Evolutionary conservation across 2,113 vertebrate genomes (phyloP).

Genomic region (Myotis yumanensis): DNA sequence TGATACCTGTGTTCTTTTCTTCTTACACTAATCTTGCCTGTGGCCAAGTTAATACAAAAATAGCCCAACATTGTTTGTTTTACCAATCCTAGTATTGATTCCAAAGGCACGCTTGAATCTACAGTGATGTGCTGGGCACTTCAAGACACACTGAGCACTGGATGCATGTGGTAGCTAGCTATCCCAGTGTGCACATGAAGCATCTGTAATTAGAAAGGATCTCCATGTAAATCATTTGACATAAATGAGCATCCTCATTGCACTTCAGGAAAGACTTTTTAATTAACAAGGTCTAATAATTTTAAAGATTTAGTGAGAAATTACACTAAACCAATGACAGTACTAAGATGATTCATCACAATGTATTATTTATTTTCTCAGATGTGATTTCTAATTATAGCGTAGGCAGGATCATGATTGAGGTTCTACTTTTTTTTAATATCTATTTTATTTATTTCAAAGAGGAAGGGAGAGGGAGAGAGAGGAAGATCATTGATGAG

Average conservation of each 20-base stretch:
- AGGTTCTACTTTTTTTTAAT: background rate
- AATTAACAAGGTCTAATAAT: slow-evolving; percentile 67
- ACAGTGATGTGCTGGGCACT: background rate
- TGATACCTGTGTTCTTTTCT: background rate
- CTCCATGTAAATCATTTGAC: slow-evolving; percentile 52
- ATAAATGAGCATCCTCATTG: slow-evolving; percentile 59
- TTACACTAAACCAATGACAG: slow-evolving; percentile 70
- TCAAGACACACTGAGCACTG: background rate
- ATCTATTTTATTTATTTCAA: too few relatives aligned
- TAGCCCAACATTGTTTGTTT: background rate
- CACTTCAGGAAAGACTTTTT: slow-evolving; percentile 62
- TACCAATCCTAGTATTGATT: background rate
- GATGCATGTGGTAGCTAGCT: background rate
- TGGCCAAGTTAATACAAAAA: background rate
- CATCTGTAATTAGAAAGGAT: slow-evolving; percentile 47
- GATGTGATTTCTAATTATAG: slow-evolving; percentile 73
- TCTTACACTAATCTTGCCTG: background rate
- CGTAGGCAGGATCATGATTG: slow-evolving; percentile 24
- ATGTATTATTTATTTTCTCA: slow-evolving; percentile 44
- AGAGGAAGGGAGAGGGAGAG: too few relatives aligned
- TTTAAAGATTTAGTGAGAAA: slow-evolving; percentile 71
- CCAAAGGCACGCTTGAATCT: background rate
- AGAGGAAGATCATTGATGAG: too few relatives aligned
- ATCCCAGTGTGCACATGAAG: slow-evolving; percentile 29
- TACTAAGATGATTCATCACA: slow-evolving; percentile 45